Conservation (phyloP, 1,140 invertebrate species). For the Neodiprion fabricii region DNA sequence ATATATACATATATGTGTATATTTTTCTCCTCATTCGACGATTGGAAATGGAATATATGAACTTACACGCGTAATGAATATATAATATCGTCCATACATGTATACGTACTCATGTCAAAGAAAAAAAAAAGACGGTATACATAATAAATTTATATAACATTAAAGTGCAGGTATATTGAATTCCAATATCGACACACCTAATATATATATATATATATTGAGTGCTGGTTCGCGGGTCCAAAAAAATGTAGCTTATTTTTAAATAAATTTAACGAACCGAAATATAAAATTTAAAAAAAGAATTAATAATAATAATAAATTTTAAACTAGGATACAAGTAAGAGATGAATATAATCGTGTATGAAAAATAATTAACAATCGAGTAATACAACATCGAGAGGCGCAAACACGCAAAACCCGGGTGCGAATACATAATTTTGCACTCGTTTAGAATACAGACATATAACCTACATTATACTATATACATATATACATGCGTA, state of each 20-base stretch:
- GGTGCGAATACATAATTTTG: no score
- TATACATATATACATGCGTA: no score
- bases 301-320: constrained; percentile 18
- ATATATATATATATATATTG: constrained; percentile 21
- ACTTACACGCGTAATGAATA: no score
- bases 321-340: no score
- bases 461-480: no score
- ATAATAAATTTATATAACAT: background rate
- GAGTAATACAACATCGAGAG: no score
- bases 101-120: background rate
- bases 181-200: no score
- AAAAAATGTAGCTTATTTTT: constrained; percentile 57
- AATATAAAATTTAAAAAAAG: constrained; percentile 18
- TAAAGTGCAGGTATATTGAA: background rate
- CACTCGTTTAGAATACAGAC: no score
- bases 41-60: no score
- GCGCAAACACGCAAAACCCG: no score
- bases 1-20: constrained; percentile 5
- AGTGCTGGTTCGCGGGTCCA: constrained; percentile 63
- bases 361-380: no score
- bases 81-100: background rate
- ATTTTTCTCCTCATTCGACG: constrained; percentile 1
- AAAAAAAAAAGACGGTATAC: background rate
- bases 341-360: no score
- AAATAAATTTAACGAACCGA: constrained; percentile 27